phyloP scores from a whole-genome alignment of 2,113 vertebrate species.

The Neogale vison region DNA sequence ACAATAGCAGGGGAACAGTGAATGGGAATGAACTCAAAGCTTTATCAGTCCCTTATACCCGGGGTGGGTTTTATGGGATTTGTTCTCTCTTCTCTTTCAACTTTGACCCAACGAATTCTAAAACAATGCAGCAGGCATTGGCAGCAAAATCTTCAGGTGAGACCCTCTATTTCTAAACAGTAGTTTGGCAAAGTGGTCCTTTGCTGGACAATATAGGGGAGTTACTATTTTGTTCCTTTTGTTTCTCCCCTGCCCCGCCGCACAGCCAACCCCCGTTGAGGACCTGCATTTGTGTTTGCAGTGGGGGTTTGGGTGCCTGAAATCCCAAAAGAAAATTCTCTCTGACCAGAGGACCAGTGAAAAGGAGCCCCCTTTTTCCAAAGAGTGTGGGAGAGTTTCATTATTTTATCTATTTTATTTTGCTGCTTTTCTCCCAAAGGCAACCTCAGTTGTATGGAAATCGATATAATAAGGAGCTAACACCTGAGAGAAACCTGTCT shows the following conservation, averaged over 20 bases:
- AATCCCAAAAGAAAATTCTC: not conserved
- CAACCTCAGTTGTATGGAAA: not conserved
- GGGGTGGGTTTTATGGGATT: not conserved
- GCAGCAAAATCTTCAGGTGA: not conserved
- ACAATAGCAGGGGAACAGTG: not conserved
- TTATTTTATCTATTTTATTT: not conserved
- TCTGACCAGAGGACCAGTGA: not conserved
- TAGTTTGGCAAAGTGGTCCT: not conserved
- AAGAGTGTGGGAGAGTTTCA: not conserved
- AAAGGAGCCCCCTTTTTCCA: not conserved
- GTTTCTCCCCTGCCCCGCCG: not conserved
- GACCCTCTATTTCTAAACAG: not conserved
- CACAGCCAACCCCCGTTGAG: not conserved
- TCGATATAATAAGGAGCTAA: not conserved
- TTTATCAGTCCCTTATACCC: not conserved
- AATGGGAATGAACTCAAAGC: not conserved
- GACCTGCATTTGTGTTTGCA: not conserved
- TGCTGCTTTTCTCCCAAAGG: not conserved
- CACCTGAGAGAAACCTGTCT: not conserved
- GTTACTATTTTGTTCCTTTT: not conserved
- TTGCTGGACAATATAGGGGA: not conserved
- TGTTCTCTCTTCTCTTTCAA: not conserved
- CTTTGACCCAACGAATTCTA: not conserved
- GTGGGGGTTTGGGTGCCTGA: not conserved
- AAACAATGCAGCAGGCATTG: not conserved